These are phyloP conservation scores for Apomyelois bistriatella DNA, from an alignment of 2,888 invertebrate genomes.

Conservation along the genomic window DNA sequence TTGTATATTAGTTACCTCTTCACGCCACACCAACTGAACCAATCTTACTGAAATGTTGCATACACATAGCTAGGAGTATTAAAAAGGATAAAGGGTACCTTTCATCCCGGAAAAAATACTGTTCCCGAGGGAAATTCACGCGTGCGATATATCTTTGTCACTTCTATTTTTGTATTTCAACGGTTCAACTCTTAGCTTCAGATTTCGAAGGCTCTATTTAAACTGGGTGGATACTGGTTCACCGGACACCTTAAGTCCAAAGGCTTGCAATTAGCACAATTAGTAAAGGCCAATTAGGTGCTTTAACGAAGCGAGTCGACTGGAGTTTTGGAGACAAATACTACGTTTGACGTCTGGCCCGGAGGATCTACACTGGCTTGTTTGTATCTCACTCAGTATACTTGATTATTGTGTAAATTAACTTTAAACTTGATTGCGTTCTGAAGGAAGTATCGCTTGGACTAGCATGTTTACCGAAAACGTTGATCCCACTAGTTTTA, in stretches of 20 bases:
- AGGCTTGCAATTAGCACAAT: slow-evolving; percentile 55
- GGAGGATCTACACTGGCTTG: slow-evolving; percentile 26
- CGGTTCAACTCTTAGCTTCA: not conserved
- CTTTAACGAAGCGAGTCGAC: slow-evolving; percentile 64
- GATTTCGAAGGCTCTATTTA: slow-evolving; percentile 19
- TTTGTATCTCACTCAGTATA: not conserved
- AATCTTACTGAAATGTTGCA: too few relatives aligned
- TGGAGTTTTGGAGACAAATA: slow-evolving; percentile 51
- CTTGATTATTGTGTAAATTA: slow-evolving; percentile 7
- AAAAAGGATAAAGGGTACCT: too few relatives aligned
- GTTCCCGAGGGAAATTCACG: too few relatives aligned
- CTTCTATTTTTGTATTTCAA: not conserved
- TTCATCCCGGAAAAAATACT: too few relatives aligned
- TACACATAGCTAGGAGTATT: too few relatives aligned
- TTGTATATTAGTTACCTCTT: too few relatives aligned
- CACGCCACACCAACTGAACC: too few relatives aligned
- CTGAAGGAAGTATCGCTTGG: not conserved
- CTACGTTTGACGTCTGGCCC: slow-evolving; percentile 62
- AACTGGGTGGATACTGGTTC: slow-evolving; percentile 19
- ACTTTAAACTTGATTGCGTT: slow-evolving; percentile 5
- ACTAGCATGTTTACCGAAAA: not conserved
- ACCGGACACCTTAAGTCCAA: slow-evolving; percentile 66
- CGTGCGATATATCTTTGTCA: too few relatives aligned
- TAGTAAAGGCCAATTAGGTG: slow-evolving; percentile 59
- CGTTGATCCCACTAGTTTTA: too few relatives aligned